Evolutionary conservation across 2,888 invertebrate species (phyloP).

Genomic region (Chymomyza procnemis): DNA sequence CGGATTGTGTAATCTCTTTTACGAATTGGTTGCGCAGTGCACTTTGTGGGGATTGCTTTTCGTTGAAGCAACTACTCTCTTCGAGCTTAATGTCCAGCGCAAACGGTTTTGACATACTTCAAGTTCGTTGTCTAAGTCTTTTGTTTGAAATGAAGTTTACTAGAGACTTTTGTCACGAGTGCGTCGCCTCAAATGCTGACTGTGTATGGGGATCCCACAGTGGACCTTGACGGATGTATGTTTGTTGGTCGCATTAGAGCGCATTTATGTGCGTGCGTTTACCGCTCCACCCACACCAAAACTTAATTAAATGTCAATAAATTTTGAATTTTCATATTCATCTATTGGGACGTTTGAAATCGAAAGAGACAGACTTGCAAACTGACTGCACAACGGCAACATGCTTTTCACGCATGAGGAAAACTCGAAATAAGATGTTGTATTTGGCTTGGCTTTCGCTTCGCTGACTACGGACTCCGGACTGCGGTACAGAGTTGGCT

Average conservation of each 20-base stretch:
- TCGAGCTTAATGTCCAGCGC: background rate
- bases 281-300: background rate
- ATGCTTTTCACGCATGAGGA: constrained; percentile 55
- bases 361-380: background rate
- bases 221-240: background rate
- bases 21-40: constrained; percentile 43
- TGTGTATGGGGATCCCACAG: background rate
- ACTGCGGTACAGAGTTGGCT: background rate
- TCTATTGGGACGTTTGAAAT: background rate
- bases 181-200: background rate
- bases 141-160: background rate
- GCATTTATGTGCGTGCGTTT: too few relatives aligned
- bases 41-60: constrained; percentile 11
- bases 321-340: background rate
- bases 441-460: constrained; percentile 45
- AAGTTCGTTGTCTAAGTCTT: constrained; percentile 18
- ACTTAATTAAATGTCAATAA: background rate
- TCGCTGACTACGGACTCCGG: constrained; percentile 27
- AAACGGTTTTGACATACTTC: background rate
- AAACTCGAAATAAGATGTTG: constrained; percentile 49
- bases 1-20: constrained; percentile 22
- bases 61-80: background rate
- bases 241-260: too few relatives aligned
- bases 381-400: background rate
- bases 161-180: background rate